These are phyloP conservation scores for Arctopsyche grandis DNA, from an alignment of 1,140 invertebrate genomes.

Conservation along the genomic window DNA sequence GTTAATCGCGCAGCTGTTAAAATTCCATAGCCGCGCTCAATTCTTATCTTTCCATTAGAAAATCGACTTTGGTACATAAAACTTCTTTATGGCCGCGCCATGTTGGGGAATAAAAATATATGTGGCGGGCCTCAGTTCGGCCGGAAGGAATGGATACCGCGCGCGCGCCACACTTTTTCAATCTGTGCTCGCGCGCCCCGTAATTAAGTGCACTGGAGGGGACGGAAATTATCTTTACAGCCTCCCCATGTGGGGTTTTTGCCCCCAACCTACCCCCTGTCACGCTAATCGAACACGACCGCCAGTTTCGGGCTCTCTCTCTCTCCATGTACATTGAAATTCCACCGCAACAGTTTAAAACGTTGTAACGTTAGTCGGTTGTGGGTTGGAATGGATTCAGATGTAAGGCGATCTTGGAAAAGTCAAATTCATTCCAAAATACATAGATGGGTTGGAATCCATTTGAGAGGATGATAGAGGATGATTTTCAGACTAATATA, in stretches of 20 bases:
- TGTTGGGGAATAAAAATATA: conserved; percentile 46
- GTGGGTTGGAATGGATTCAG: too few species aligned
- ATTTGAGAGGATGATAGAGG: too few species aligned
- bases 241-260: not conserved
- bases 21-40: conserved; percentile 47
- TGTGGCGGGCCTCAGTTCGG: conserved; percentile 27
- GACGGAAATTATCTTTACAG: conserved; percentile 46
- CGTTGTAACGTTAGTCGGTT: too few species aligned
- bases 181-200: conserved; percentile 17
- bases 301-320: too few species aligned
- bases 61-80: conserved; percentile 50
- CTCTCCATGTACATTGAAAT: too few species aligned
- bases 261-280: not conserved
- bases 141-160: conserved; percentile 22
- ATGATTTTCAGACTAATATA: too few species aligned
- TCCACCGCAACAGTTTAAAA: too few species aligned
- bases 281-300: too few species aligned
- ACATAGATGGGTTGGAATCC: too few species aligned
- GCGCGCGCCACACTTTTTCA: conserved; percentile 34
- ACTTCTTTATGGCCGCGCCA: conserved; percentile 47
- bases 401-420: too few species aligned
- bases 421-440: too few species aligned
- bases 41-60: conserved; percentile 53
- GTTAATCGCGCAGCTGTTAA: conserved; percentile 51
- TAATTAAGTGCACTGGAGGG: conserved; percentile 46